Conservation (phyloP, 2,888 invertebrate species). For the Chromoteleia sp. region DNA sequence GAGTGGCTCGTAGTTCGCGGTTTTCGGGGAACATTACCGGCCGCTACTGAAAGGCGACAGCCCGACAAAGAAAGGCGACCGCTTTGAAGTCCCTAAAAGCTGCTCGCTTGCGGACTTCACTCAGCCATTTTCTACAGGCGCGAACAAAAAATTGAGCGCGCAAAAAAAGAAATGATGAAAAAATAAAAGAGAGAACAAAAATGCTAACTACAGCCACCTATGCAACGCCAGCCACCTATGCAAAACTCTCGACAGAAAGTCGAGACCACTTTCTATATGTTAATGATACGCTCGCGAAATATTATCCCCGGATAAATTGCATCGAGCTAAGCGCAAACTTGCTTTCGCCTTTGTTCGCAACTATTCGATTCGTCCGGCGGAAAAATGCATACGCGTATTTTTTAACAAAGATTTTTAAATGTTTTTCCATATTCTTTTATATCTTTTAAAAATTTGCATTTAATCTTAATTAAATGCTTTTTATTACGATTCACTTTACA, state of each 20-base stretch:
- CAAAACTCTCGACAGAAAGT: constrained; percentile 48
- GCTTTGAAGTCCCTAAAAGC: constrained; percentile 82
- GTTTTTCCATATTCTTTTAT: too few relatives aligned
- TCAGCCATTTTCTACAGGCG: constrained; percentile 60
- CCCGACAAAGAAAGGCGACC: constrained; percentile 50
- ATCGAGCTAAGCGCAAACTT: constrained; percentile 44
- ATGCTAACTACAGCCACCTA: constrained; percentile 35
- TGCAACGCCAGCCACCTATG: constrained; percentile 35
- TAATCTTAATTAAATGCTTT: too few relatives aligned
- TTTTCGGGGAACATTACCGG: constrained; percentile 60
- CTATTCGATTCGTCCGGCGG: constrained; percentile 45
- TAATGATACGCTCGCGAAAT: constrained; percentile 59
- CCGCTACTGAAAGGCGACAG: constrained; percentile 45
- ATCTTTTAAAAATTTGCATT: too few relatives aligned
- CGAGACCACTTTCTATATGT: constrained; percentile 60
- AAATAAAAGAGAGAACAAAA: constrained; percentile 24
- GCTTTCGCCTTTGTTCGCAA: constrained; percentile 55
- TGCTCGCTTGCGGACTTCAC: constrained; percentile 69
- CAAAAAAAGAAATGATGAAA: constrained; percentile 23
- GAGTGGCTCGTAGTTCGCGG: constrained; percentile 69
- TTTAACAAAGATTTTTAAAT: constrained; percentile 32
- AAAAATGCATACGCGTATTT: constrained; percentile 20
- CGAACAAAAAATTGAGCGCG: constrained; percentile 63
- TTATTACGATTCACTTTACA: constrained; percentile 26
- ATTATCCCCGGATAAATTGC: constrained; percentile 53